A percentile compares a stretch with the other conserved stretches of the same genome.
These are phyloP conservation scores for Drosophila bocqueti DNA, from an alignment of 1,140 invertebrate species.

Conservation along the genomic window DNA sequence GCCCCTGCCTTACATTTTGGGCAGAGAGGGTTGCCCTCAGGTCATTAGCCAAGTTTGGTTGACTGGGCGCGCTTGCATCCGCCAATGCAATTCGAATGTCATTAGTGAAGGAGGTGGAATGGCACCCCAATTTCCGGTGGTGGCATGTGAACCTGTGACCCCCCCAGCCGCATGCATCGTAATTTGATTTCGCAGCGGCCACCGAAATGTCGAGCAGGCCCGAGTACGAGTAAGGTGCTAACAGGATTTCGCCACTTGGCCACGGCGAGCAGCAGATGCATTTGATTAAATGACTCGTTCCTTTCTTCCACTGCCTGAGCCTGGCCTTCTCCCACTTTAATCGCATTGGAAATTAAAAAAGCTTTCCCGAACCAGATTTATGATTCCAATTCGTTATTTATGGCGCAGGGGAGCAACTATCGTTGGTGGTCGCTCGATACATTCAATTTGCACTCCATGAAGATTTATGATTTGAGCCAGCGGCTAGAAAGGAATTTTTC, in stretches of 20 bases:
- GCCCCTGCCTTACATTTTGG: constrained; percentile 5
- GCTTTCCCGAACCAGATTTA: constrained; percentile 62
- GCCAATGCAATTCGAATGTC: constrained; percentile 74
- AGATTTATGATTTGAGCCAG: constrained; percentile 64
- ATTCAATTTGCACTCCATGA: constrained; percentile 65
- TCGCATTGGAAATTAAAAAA: constrained; percentile 73
- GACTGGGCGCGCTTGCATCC: constrained; percentile 23
- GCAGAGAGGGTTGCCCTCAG: background rate
- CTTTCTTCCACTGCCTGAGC: background rate
- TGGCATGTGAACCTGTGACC: constrained; percentile 25
- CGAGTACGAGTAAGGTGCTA: constrained; percentile 32
- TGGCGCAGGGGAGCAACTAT: constrained; percentile 23
- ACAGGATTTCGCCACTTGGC: constrained; percentile 34
- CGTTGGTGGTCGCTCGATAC: constrained; percentile 19
- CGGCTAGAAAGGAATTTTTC: constrained; percentile 26
- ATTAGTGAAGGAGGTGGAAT: constrained; percentile 46
- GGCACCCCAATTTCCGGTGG: background rate
- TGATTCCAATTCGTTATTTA: constrained; percentile 77
- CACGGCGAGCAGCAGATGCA: constrained; percentile 43
- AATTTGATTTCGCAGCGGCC: constrained; percentile 66
- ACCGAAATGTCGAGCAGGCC: constrained; percentile 44
- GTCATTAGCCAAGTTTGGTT: constrained; percentile 72
- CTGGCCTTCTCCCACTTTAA: constrained; percentile 50
- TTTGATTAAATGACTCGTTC: constrained; percentile 66
- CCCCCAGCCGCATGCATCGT: constrained; percentile 21